phyloP scores from a whole-genome alignment of 2,888 invertebrate genomes.

The Vesta saturnalis region DNA sequence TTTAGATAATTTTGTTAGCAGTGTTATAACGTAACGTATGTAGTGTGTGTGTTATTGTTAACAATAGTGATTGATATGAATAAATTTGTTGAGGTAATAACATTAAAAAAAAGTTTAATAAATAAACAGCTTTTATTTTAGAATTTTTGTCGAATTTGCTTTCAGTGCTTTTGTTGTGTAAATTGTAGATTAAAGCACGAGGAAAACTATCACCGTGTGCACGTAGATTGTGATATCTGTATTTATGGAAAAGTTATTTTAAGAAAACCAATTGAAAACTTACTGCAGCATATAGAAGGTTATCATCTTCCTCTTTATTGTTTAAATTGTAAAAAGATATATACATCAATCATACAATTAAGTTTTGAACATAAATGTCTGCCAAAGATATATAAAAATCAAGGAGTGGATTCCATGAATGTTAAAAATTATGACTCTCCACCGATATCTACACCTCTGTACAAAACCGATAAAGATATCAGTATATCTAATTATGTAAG shows the following conservation, averaged over 20 bases:
- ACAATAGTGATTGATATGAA: no score
- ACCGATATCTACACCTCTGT: background rate
- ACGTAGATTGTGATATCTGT: constrained; percentile 13
- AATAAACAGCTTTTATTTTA: background rate
- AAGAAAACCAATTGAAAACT: background rate
- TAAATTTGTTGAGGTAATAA: no score
- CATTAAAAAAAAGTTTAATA: no score
- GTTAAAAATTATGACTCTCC: background rate
- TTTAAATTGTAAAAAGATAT: background rate
- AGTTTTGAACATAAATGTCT: background rate
- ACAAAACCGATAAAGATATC: background rate
- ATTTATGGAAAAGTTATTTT: background rate
- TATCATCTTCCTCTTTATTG: background rate
- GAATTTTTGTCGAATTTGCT: constrained; percentile 1
- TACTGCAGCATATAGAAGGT: background rate
- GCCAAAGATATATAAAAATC: background rate
- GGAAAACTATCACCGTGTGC: background rate
- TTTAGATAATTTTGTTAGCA: no score
- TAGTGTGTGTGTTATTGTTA: no score
- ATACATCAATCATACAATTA: background rate
- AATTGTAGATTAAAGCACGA: constrained; percentile 8
- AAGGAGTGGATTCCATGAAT: background rate
- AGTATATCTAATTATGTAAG: background rate
- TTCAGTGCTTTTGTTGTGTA: background rate
- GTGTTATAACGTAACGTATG: no score